phyloP scores from a whole-genome alignment of 2,888 invertebrate genomes.

The Periphyllus acericola region DNA sequence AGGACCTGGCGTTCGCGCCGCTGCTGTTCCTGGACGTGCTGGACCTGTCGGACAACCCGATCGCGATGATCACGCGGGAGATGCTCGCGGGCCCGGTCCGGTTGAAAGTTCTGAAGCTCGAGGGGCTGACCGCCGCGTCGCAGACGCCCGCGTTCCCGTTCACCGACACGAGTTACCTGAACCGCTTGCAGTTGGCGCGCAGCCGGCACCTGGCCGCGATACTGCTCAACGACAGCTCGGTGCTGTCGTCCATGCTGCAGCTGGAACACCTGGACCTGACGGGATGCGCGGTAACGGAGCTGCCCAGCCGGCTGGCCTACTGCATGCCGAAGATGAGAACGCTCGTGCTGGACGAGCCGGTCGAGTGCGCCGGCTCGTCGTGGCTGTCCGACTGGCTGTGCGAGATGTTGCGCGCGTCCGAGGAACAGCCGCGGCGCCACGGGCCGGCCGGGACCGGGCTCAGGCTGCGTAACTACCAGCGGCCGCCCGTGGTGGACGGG shows the following conservation, averaged over 20 bases:
- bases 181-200: slow-evolving; percentile 21
- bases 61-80: slow-evolving; percentile 32
- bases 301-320: slow-evolving; percentile 26
- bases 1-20: slow-evolving; percentile 23
- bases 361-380: not conserved
- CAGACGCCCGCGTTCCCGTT: slow-evolving; percentile 39
- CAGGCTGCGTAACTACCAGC: not conserved
- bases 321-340: slow-evolving; percentile 47
- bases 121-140: not conserved
- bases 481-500: not conserved
- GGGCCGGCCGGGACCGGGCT: not conserved
- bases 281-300: not conserved
- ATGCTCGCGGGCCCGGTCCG: slow-evolving; percentile 47
- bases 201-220: slow-evolving; percentile 33
- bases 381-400: slow-evolving; percentile 52
- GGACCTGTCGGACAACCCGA: slow-evolving; percentile 48
- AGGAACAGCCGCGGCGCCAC: not conserved
- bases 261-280: slow-evolving; percentile 49
- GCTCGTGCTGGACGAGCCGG: not conserved
- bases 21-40: slow-evolving; percentile 33
- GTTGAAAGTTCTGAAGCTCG: slow-evolving; percentile 13
- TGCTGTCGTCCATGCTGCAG: slow-evolving; percentile 37
- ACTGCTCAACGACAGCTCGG: slow-evolving; percentile 40
- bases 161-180: slow-evolving; percentile 54
- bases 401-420: slow-evolving; percentile 2